Conservation (phyloP, 2,113 vertebrate species). For the Probosciger aterrimus region DNA sequence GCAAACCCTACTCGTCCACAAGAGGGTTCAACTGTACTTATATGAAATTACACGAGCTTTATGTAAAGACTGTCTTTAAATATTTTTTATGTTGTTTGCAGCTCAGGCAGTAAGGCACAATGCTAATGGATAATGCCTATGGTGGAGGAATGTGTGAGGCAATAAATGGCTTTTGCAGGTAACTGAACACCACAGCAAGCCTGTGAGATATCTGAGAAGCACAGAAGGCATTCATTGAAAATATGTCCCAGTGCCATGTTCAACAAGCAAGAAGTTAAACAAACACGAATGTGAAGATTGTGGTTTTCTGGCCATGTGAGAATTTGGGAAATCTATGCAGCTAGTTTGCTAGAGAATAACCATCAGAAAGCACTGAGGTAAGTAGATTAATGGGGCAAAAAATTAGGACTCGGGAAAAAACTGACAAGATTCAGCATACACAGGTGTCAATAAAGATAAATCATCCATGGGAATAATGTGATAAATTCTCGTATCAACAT, state of each 20-base stretch:
- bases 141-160: background rate
- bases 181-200: background rate
- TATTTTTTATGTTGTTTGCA: background rate
- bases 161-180: background rate
- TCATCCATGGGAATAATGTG: background rate
- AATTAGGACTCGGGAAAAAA: background rate
- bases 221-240: background rate
- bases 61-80: background rate
- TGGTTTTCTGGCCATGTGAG: background rate
- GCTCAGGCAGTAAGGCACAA: background rate
- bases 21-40: background rate
- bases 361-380: background rate
- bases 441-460: background rate
- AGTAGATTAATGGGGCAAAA: background rate
- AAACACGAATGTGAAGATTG: background rate
- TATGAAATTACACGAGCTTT: background rate
- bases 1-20: background rate
- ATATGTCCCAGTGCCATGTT: background rate
- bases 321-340: background rate
- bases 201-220: background rate
- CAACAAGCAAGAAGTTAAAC: background rate
- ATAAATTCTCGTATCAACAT: background rate
- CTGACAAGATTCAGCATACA: background rate
- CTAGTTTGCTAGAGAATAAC: background rate
- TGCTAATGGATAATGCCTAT: background rate